phyloP scores from a whole-genome alignment of 2,888 invertebrate species.

The Silvanus unidentatus region DNA sequence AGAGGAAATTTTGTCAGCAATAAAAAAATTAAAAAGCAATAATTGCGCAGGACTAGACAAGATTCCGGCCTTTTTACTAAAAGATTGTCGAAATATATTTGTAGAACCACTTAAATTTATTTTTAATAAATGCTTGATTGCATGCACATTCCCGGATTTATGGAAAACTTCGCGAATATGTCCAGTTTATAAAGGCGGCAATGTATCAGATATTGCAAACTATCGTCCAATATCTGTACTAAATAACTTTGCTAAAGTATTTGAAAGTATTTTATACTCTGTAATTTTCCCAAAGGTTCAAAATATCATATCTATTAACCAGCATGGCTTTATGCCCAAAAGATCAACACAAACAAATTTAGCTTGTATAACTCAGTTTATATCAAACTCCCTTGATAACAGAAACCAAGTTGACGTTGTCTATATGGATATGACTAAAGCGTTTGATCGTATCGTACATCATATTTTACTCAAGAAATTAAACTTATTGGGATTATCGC shows the following conservation, averaged over 20 bases:
- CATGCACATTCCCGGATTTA: slow-evolving; percentile 1
- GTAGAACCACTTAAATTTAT: slow-evolving; percentile 33
- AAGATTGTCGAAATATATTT: slow-evolving; percentile 39
- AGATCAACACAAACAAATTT: slow-evolving; percentile 11
- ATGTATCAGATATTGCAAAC: slow-evolving; percentile 4
- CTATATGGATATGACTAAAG: slow-evolving; percentile 6
- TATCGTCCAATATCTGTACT: slow-evolving; percentile 9
- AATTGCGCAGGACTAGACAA: not conserved
- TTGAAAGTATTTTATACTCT: slow-evolving; percentile 3
- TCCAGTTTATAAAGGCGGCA: not conserved
- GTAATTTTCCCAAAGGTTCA: slow-evolving; percentile 3
- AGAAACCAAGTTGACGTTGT: slow-evolving; percentile 5
- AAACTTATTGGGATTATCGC: not conserved
- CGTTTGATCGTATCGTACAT: slow-evolving; percentile 2
- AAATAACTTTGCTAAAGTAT: slow-evolving; percentile 7
- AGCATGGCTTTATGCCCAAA: slow-evolving; percentile 8
- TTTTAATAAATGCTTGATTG: slow-evolving; percentile 2
- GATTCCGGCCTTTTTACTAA: not conserved
- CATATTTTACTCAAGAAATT: not conserved
- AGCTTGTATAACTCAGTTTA: slow-evolving; percentile 3
- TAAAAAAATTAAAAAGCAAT: too few relatives aligned
- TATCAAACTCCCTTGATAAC: not conserved
- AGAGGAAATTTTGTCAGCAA: too few relatives aligned
- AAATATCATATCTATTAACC: slow-evolving; percentile 4
- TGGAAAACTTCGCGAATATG: slow-evolving; percentile 6